Conservation (phyloP, 2,797 vertebrate genomes). For the Acropternis orthonyx region DNA sequence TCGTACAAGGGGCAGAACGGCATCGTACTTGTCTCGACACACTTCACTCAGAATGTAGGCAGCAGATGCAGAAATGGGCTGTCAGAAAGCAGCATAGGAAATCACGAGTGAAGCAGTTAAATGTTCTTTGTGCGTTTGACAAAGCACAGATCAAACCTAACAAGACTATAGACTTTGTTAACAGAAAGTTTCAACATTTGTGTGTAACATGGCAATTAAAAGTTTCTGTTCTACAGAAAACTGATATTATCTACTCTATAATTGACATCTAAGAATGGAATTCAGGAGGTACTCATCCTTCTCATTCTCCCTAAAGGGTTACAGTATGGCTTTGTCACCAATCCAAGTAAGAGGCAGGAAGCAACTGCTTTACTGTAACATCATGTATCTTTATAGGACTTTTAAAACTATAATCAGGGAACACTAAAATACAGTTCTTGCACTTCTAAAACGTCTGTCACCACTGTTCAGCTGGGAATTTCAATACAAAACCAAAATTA, state of each 20-base stretch:
- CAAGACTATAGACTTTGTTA: neutral
- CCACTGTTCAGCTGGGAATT: neutral
- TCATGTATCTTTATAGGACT: neutral
- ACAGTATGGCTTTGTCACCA: neutral
- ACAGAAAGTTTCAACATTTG: neutral
- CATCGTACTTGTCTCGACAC: slow-evolving; percentile 91
- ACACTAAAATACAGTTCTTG: neutral
- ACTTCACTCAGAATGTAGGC: slow-evolving; percentile 95
- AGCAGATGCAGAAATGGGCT: slow-evolving; percentile 95
- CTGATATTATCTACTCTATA: neutral
- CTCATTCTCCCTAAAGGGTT: neutral
- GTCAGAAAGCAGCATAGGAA: neutral
- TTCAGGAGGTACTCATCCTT: neutral
- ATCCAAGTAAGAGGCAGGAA: neutral
- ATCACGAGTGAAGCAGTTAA: neutral
- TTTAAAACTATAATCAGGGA: neutral
- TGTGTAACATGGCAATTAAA: neutral
- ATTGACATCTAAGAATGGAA: neutral
- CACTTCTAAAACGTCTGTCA: neutral
- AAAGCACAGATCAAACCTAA: neutral
- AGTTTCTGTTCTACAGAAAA: neutral
- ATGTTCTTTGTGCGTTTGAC: neutral
- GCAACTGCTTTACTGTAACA: neutral
- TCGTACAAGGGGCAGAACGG: slow-evolving; percentile 90
- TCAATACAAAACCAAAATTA: neutral